Conservation (phyloP, 2,797 vertebrate species). For the Sebastes minor region DNA sequence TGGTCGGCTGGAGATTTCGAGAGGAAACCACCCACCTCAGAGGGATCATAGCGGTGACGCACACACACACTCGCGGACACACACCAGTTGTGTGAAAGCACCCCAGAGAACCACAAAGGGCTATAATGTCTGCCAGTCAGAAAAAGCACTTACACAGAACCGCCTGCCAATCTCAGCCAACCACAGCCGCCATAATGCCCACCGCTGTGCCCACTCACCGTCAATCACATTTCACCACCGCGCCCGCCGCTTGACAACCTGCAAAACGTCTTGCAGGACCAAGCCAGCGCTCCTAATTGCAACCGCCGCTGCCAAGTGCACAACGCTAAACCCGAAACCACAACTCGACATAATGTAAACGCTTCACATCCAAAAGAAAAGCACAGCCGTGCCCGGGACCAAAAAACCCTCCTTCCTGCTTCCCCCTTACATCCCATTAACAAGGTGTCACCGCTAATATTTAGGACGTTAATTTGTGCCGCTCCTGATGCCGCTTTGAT, state of each 20-base stretch:
- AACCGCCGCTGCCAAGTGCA: constrained; percentile 33
- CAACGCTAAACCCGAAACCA: constrained; percentile 11
- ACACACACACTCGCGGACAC: neutral
- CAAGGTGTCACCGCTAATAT: constrained; percentile 67
- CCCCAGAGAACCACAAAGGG: constrained; percentile 54
- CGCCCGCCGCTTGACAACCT: constrained; percentile 62
- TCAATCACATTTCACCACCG: constrained; percentile 59
- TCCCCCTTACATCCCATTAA: constrained; percentile 63
- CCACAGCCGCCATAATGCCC: constrained; percentile 56
- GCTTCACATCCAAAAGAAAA: neutral
- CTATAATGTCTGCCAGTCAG: constrained; percentile 60
- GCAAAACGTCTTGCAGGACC: constrained; percentile 44
- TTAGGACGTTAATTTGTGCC: constrained; percentile 59
- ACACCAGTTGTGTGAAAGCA: constrained; percentile 48
- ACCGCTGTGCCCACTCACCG: constrained; percentile 61
- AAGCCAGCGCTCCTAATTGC: constrained; percentile 51
- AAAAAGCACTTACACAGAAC: constrained; percentile 52
- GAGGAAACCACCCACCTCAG: constrained; percentile 35
- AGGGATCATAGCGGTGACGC: constrained; percentile 20
- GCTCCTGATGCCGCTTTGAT: constrained; percentile 70
- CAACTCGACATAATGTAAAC: constrained; percentile 16
- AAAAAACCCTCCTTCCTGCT: no score
- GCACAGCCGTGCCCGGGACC: neutral
- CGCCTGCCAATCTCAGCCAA: constrained; percentile 67
- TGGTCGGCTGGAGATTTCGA: constrained; percentile 5